A percentile compares a stretch with the other conserved stretches of the same genome.
Evolutionary conservation across 1,140 invertebrate genomes (phyloP).

Genomic region (Drosophila seguyi): DNA sequence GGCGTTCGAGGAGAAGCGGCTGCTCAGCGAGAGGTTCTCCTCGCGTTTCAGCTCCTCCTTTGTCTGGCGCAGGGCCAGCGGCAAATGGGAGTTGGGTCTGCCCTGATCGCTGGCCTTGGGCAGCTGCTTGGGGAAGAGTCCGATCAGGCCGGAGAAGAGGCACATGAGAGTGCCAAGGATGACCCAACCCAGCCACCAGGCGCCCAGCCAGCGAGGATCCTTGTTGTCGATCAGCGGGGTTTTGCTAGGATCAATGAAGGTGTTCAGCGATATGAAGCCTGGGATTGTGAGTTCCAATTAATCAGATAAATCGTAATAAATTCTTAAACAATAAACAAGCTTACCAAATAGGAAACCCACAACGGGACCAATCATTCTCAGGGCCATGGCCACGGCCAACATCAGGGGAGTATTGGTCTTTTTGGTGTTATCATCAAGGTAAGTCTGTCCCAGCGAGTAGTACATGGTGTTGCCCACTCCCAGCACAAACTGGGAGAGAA

Average conservation of each 20-base stretch:
- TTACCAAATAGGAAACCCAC: slow-evolving; percentile 79
- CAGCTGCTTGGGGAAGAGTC: slow-evolving; percentile 87
- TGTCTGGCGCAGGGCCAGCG: slow-evolving; percentile 67
- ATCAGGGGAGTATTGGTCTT: slow-evolving; percentile 89
- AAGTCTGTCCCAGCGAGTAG: slow-evolving; percentile 89
- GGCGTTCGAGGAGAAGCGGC: slow-evolving; percentile 70
- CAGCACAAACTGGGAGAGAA: slow-evolving; percentile 89
- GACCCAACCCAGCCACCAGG: slow-evolving; percentile 90
- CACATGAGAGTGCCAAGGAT: slow-evolving; percentile 87
- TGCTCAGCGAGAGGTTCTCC: slow-evolving; percentile 70
- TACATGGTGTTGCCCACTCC: slow-evolving; percentile 90
- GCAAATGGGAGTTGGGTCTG: slow-evolving; percentile 73
- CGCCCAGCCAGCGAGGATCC: slow-evolving; percentile 89
- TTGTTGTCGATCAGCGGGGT: slow-evolving; percentile 88
- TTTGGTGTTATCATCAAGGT: slow-evolving; percentile 90
- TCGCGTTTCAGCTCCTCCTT: slow-evolving; percentile 71
- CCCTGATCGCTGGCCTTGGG: slow-evolving; percentile 62
- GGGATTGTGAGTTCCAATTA: slow-evolving; percentile 12
- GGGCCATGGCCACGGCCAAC: slow-evolving; percentile 84
- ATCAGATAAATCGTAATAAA: not conserved
- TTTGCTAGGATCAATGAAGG: slow-evolving; percentile 88
- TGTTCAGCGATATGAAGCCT: slow-evolving; percentile 88
- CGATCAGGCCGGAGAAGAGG: slow-evolving; percentile 87
- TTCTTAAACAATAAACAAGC: not conserved
- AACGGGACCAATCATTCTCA: slow-evolving; percentile 82